Base-by-base conservation (phyloP, 2,113 vertebrate genomes). In the Crypturellus undulatus region DNA sequence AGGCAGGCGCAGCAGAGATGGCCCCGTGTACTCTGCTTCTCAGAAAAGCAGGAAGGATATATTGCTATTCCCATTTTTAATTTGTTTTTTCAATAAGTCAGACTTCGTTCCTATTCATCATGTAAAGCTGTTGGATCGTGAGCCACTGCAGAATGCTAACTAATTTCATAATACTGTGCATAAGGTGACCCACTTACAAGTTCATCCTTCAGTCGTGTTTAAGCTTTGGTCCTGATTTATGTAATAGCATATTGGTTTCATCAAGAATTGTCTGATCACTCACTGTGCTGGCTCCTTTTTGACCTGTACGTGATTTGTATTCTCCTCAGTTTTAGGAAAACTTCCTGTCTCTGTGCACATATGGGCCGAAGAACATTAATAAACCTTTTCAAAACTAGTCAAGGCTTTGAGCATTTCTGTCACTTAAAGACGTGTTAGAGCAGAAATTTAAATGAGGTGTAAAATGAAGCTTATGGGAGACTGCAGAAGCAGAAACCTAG, bases 171-270 rank as follows among this genome's bases (percentile, higher is more conserved):
- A 96, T 95, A 34, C 90, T 94, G 92, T 95, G 94, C 96, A 95
- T 96, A 97, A 96, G 95, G 95, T 96, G 96, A 97, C 96, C 96
- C 95, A 97, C 94, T 96, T 97, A 94, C 70, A 77, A 94, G 96
- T 97, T 96, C 96, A 96, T 96, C 96, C 95, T 93, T 92, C 96
- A 96, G 93, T 95, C 59, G 34, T 89, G 79, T 76, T 86, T 73
- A 79, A 96, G 94, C 96, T 95, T 93, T 88, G 88, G 92, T 92
- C 79, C 86, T 97, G 95, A 97, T 97, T 97, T 97, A 97, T 96
- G 90, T 96, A 97, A 93, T 81, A 70, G 69, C 92, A 92, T 96
- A 97, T 96, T 97, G 96, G 90, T 97, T 97, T 96, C 95, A 96
- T 97, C 95, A 96, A n/a, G 94, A 89, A 52, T 81, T 79, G 94